A percentile compares a stretch with the other conserved stretches of the same genome.
Evolutionary conservation across 2,888 invertebrate genomes (phyloP).

Genomic region (Apotomis turbidana): DNA sequence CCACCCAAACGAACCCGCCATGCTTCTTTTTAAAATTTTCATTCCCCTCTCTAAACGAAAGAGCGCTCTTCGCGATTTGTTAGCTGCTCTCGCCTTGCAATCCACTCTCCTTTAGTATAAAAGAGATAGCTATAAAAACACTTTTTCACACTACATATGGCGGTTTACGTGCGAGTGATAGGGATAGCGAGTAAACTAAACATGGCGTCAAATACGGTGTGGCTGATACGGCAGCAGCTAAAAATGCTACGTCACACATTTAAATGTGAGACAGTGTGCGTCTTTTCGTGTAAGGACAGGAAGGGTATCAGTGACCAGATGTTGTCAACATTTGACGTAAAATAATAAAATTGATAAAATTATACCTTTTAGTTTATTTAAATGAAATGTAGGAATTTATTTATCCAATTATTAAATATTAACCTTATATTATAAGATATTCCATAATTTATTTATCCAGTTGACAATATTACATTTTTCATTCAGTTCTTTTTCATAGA

Average conservation of each 20-base stretch:
- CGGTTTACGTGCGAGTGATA: constrained; percentile 48
- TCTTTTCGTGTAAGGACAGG: constrained; percentile 58
- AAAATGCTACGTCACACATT: constrained; percentile 70
- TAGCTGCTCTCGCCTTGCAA: constrained; percentile 54
- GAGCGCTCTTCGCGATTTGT: constrained; percentile 62
- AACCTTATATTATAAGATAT: too few relatives aligned
- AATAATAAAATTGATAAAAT: background rate
- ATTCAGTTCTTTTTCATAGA: too few relatives aligned
- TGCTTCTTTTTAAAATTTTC: constrained; percentile 68
- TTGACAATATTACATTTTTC: too few relatives aligned
- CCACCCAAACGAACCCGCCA: constrained; percentile 54
- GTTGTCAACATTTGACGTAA: constrained; percentile 55
- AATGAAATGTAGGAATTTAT: too few relatives aligned
- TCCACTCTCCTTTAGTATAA: constrained; percentile 46
- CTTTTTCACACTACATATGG: constrained; percentile 23
- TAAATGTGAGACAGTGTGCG: constrained; percentile 57
- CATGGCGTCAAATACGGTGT: constrained; percentile 72
- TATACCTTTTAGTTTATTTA: too few relatives aligned
- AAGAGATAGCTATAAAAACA: constrained; percentile 43
- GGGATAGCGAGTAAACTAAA: constrained; percentile 69
- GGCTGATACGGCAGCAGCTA: constrained; percentile 54
- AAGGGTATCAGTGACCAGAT: constrained; percentile 61
- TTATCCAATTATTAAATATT: too few relatives aligned
- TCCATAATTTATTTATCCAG: too few relatives aligned
- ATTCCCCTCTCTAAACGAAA: constrained; percentile 76